phyloP scores from a whole-genome alignment of 1,140 invertebrate genomes.

The Protaetia brevitarsis region DNA sequence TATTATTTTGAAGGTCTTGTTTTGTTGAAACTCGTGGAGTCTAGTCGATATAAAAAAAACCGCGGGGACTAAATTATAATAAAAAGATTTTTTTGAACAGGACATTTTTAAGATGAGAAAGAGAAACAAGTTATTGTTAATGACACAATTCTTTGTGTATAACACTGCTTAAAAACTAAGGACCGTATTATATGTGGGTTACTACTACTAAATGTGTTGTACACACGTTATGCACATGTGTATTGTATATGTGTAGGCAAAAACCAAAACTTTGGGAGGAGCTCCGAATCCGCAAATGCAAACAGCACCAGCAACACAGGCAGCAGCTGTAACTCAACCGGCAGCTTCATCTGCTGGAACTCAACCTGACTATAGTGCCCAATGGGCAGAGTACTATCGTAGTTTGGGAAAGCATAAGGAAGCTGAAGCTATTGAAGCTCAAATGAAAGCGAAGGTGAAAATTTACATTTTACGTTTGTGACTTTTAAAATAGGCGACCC shows the following conservation, averaged over 20 bases:
- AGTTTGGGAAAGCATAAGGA: conserved; percentile 90
- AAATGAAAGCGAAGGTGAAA: conserved; percentile 70
- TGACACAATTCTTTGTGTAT: too few species aligned
- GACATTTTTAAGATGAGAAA: too few species aligned
- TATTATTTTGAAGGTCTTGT: too few species aligned
- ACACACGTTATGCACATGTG: not conserved
- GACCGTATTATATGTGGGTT: too few species aligned
- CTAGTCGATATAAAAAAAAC: too few species aligned
- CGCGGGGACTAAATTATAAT: too few species aligned
- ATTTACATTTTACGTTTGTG: too few species aligned
- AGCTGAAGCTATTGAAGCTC: conserved; percentile 88
- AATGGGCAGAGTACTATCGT: conserved; percentile 98
- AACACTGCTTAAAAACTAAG: too few species aligned
- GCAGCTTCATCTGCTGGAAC: conserved; percentile 55
- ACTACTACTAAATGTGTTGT: not conserved
- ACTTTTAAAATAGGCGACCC: too few species aligned
- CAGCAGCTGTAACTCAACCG: conserved; percentile 42
- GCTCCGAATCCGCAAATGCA: conserved; percentile 26
- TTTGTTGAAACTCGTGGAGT: too few species aligned
- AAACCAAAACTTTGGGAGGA: conserved; percentile 40
- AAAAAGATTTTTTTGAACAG: too few species aligned
- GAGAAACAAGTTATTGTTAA: too few species aligned
- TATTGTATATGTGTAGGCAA: conserved; percentile 32
- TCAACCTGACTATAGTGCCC: conserved; percentile 88
- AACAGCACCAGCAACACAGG: conserved; percentile 43